Evolutionary conservation across 2,113 vertebrate genomes (phyloP), one percentile per base, ranked within the genome.

Genomic region (Psettodes erumei): DNA sequence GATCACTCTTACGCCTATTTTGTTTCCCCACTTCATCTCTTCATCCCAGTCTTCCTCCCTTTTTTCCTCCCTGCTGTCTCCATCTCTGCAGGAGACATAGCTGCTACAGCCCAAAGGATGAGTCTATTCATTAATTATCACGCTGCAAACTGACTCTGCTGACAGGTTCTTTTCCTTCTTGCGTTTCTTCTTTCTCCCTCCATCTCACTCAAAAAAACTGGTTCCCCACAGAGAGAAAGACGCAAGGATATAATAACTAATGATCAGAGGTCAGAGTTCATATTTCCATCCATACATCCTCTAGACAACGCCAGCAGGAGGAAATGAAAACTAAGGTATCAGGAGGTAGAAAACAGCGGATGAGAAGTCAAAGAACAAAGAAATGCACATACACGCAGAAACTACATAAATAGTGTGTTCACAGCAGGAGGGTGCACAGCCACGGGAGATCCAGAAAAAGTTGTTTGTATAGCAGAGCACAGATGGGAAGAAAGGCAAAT

Each of bases 111-210:
- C 79, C 68, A 75, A 74, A 79, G 56, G 30, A 86, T 37, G 27
- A 66, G 59, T 63, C 50, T 61, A 33, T 43, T 61, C 18, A 23
- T 79, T 86, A 87, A 89, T 90, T 87, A 90, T 81, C 69, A 64
- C 62, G 81, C 69, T 61, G 62, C 28, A 83, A 85, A 85, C 47
- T 66, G 47, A 58, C 78, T 83, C 21, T 7, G 28, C 64, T 61
- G 58, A 77, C 71, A 79, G 45, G 64, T 76, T 64, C 68, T 75
- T 28, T 64, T 59, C 6, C 77, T 65, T 48, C 30, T 18, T 16
- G 59, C 38, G 4, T 68, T 73, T 59, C 18, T 64, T 67, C 33
- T 53, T 18, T 67, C 38, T 63, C 35, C 8, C 32, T 55, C 58
- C n/a, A 38, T 51, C 53, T 62, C 63, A 73, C 47, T 59, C 59